Base-by-base conservation (phyloP, 2,797 vertebrate genomes). In the Sebastes steindachneri region DNA sequence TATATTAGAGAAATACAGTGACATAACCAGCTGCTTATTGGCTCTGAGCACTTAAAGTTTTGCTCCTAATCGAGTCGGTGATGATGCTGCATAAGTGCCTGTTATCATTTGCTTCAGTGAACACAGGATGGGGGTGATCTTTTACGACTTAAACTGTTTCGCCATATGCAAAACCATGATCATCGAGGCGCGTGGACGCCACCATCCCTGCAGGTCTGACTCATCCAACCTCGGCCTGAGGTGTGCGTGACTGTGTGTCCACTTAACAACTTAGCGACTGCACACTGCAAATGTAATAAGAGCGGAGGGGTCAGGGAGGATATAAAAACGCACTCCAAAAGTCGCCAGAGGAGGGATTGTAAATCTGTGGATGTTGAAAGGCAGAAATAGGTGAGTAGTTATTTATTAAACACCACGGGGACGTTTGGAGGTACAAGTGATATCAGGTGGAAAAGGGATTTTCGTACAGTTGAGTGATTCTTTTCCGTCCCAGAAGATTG, bases 281-380 rank as follows among this genome's bases (percentile, higher is more conserved):
- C 51, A 15, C 17, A 9, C 31, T 63, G 73, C 55, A 70, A 79
- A 77, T 70, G 71, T 29, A 85, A 83, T 55, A 70, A 65, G 68
- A 77, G 66, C 76, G 41, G n/a, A 73, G 63, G 35, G 75, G 76
- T 74, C 83, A 80, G 26, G 45, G 45, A 80, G 74, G 75, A 84
- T 71, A 71, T 72, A 79, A 83, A 83, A 72, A 80, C 59, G 63
- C 64, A 69, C 82, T 84, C 73, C 66, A 80, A 3, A 68, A 79
- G 58, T 41, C 73, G 66, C 66, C 58, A 37, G 54, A 64, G 55
- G 66, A 70, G 69, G 69, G 67, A 63, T 4, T 58, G 29, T 80
- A 85, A 91, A 89, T 83, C 72, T 65, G 58, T 19, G 75, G 57
- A 67, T 73, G 77, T 45, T 82, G 73, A 85, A 78, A 77, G 71